Evolutionary conservation across 2,797 vertebrate species (phyloP).

Genomic region (Dryobates pubescens): DNA sequence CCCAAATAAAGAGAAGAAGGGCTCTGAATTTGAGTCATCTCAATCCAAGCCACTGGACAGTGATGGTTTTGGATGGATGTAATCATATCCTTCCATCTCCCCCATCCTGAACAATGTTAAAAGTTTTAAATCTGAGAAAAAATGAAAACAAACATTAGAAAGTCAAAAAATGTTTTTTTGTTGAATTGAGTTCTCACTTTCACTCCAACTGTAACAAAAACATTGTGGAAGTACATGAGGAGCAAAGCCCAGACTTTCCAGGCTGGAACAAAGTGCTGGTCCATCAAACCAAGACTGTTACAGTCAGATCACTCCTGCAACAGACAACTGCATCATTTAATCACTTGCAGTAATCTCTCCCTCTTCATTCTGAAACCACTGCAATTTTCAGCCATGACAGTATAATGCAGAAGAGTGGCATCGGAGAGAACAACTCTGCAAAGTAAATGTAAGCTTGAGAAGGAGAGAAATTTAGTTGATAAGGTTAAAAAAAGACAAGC

Average conservation of each 20-base stretch:
- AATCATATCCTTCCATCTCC: constrained; percentile 26
- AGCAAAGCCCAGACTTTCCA: constrained; percentile 39
- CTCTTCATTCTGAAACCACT: not conserved
- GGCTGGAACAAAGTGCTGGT: constrained; percentile 8
- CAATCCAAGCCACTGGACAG: constrained; percentile 53
- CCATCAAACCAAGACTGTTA: not conserved
- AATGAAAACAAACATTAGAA: constrained; percentile 69
- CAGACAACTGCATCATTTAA: not conserved
- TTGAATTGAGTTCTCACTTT: constrained; percentile 38
- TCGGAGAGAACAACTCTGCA: not conserved
- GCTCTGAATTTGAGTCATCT: constrained; percentile 29
- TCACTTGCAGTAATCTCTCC: not conserved
- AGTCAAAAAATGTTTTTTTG: constrained; percentile 60
- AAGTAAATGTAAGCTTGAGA: not conserved
- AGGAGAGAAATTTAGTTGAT: not conserved
- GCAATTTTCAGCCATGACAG: not conserved
- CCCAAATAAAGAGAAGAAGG: constrained; percentile 30
- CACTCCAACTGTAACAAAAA: constrained; percentile 51
- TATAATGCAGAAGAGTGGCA: not conserved
- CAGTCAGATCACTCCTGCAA: not conserved
- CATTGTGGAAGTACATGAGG: not conserved
- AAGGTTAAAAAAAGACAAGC: not conserved
- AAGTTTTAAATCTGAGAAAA: constrained; percentile 54
- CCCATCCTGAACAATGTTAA: constrained; percentile 37
- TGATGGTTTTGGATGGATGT: constrained; percentile 4